A percentile compares a stretch with the other conserved stretches of the same genome.
Evolutionary conservation across 2,888 invertebrate species (phyloP).

Genomic region (Drosophila dives): DNA sequence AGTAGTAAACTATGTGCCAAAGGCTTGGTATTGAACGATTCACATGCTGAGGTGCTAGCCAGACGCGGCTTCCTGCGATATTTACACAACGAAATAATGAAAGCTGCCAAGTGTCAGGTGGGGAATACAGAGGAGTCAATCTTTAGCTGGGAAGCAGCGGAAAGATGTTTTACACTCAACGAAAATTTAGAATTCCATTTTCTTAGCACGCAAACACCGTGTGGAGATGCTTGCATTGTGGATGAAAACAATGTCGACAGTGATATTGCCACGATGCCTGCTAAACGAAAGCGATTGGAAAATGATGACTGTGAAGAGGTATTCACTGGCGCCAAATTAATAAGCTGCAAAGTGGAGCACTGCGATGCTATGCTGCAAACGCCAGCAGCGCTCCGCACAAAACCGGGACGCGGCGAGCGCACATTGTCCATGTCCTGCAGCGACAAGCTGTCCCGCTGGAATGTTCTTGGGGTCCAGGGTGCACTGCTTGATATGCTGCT

Average conservation of each 20-base stretch:
- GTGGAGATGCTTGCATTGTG: conserved; percentile 97
- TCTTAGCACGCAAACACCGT: conserved; percentile 94
- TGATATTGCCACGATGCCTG: not conserved
- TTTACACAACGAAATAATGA: conserved; percentile 88
- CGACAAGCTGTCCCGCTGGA: conserved; percentile 97
- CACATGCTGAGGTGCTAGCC: conserved; percentile 96
- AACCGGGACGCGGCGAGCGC: conserved; percentile 95
- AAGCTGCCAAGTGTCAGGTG: conserved; percentile 49
- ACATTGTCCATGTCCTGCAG: conserved; percentile 97
- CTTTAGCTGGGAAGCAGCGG: conserved; percentile 79
- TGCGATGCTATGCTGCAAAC: conserved; percentile 87
- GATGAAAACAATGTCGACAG: conserved; percentile 12
- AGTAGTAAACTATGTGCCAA: conserved; percentile 87
- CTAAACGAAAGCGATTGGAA: conserved; percentile 54
- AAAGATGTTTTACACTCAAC: conserved; percentile 86
- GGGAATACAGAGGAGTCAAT: conserved; percentile 62
- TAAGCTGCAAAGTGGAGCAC: conserved; percentile 68
- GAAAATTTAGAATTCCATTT: conserved; percentile 90
- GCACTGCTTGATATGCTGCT: conserved; percentile 90
- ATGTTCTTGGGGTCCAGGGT: conserved; percentile 93
- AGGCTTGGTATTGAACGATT: conserved; percentile 93
- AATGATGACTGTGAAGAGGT: conserved; percentile 31
- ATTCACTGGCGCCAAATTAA: conserved; percentile 95
- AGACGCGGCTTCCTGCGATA: conserved; percentile 93
- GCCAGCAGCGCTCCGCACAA: conserved; percentile 91